A percentile compares a stretch with the other conserved stretches of the same genome.
phyloP scores from a whole-genome alignment of 2,113 vertebrate species.

The Stictonetta naevosa region DNA sequence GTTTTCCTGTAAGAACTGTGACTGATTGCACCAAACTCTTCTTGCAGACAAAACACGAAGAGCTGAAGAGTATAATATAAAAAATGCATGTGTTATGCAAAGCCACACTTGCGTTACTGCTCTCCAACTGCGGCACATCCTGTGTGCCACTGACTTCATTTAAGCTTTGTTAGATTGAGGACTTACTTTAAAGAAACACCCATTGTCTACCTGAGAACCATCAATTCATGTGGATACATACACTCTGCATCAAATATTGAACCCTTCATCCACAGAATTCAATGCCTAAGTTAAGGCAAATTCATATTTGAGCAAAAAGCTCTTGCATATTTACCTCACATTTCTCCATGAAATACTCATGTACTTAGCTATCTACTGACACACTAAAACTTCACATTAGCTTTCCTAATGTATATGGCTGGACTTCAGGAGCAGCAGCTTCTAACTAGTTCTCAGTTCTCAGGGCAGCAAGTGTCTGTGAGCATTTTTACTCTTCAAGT shows the following conservation, averaged over 20 bases:
- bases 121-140: not conserved
- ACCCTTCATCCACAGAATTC: not conserved
- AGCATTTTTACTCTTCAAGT: not conserved
- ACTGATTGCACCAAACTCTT: constrained; percentile 32
- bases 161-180: not conserved
- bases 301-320: constrained; percentile 8
- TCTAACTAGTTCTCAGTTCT: not conserved
- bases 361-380: not conserved
- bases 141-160: constrained; percentile 7
- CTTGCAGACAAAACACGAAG: constrained; percentile 16
- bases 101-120: not conserved
- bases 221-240: not conserved
- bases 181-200: constrained; percentile 2
- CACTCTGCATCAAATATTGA: not conserved
- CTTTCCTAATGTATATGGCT: not conserved
- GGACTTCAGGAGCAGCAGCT: not conserved
- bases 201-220: not conserved
- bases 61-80: not conserved
- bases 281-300: not conserved
- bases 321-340: constrained; percentile 23
- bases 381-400: constrained; percentile 1
- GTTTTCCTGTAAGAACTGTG: constrained; percentile 44
- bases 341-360: constrained; percentile 38
- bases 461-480: not conserved
- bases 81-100: not conserved